A percentile compares a stretch with the other conserved stretches of the same genome.
Conservation (phyloP, 2,888 invertebrate genomes). For the Hetaerina titia region DNA sequence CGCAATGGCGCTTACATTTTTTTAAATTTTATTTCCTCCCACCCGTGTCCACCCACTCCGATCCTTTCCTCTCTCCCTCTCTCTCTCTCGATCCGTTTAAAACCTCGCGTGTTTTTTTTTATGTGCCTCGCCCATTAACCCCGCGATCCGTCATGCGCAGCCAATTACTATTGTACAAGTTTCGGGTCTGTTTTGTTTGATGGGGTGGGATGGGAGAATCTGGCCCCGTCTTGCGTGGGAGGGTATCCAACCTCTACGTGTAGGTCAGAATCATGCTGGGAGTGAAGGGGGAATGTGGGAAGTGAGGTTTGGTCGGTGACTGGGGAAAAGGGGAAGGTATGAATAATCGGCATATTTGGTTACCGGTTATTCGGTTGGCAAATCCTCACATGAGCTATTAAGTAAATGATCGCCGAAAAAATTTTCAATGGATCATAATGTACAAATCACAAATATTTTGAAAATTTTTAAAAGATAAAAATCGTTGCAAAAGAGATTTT, state of each 20-base stretch:
- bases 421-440: too few relatives aligned
- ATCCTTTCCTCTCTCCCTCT: too few relatives aligned
- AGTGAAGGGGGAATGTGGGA: background rate
- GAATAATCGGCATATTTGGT: background rate
- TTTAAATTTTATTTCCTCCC: background rate
- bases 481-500: too few relatives aligned
- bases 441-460: too few relatives aligned
- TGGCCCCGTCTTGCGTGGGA: background rate
- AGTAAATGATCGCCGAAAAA: too few relatives aligned
- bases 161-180: background rate
- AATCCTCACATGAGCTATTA: too few relatives aligned
- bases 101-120: background rate
- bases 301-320: background rate
- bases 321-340: background rate
- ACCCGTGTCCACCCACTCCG: background rate
- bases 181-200: background rate
- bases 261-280: background rate
- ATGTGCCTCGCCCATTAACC: slow-evolving; percentile 32
- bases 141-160: slow-evolving; percentile 58
- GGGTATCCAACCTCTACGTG: background rate
- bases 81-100: background rate
- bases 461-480: too few relatives aligned
- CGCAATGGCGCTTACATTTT: background rate
- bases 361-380: too few relatives aligned
- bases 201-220: background rate